Conservation (phyloP, 2,888 invertebrate species). For the Caenorhabditis sinica region DNA sequence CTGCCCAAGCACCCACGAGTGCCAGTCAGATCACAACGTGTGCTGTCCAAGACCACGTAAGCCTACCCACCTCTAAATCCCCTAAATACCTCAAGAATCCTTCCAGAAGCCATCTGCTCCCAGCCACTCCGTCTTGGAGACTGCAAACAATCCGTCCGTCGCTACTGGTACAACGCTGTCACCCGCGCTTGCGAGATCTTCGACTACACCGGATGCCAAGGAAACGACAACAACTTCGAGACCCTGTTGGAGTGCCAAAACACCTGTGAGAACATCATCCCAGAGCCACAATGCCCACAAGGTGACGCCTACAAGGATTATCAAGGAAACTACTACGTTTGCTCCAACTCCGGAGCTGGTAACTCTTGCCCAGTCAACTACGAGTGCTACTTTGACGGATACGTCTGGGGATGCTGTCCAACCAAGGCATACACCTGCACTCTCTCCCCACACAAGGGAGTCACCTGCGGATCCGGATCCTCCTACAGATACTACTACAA, state of each 20-base stretch:
- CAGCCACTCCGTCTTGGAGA: conserved; percentile 83
- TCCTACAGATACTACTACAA: conserved; percentile 82
- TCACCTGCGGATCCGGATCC: conserved; percentile 82
- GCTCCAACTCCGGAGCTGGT: conserved; percentile 80
- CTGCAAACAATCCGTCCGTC: conserved; percentile 81
- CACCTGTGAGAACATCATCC: conserved; percentile 83
- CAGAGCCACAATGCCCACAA: conserved; percentile 83
- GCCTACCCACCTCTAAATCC: conserved; percentile 3
- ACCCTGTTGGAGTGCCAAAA: conserved; percentile 82
- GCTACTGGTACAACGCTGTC: conserved; percentile 83
- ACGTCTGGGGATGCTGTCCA: conserved; percentile 83
- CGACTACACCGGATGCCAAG: conserved; percentile 81
- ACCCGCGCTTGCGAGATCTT: conserved; percentile 82
- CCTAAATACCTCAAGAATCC: not conserved
- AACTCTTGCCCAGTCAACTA: conserved; percentile 80
- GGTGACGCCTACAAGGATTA: conserved; percentile 84
- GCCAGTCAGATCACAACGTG: conserved; percentile 82
- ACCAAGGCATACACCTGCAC: conserved; percentile 83
- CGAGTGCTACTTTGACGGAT: conserved; percentile 81
- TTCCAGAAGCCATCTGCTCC: conserved; percentile 83
- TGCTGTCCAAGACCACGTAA: conserved; percentile 83
- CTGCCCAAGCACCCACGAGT: conserved; percentile 83
- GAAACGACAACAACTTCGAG: conserved; percentile 83
- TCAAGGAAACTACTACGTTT: conserved; percentile 82
- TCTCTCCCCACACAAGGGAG: conserved; percentile 81